phyloP scores from a whole-genome alignment of 2,113 vertebrate genomes.

The Mobula hypostoma region DNA sequence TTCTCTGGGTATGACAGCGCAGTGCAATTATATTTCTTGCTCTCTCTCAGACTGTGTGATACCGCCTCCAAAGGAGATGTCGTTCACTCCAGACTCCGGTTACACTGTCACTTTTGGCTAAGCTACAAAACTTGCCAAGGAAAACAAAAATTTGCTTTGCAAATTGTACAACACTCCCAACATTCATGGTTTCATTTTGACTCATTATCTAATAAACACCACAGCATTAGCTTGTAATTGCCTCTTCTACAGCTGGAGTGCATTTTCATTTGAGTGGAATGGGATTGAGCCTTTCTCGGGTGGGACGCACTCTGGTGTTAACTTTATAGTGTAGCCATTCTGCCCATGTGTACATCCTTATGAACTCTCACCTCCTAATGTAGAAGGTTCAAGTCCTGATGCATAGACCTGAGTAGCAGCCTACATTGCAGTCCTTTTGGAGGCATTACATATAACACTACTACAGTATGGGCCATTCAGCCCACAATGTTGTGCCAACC shows the following conservation, averaged over 20 bases:
- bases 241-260: background rate
- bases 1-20: background rate
- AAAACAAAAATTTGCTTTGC: background rate
- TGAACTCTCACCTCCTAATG: too few species aligned
- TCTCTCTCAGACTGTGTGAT: background rate
- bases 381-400: too few species aligned
- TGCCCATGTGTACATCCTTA: background rate
- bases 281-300: background rate
- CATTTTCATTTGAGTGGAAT: background rate
- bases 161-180: background rate
- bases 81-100: background rate
- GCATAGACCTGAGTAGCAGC: too few species aligned
- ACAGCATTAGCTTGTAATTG: background rate
- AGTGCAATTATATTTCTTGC: background rate
- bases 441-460: too few species aligned
- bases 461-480: too few species aligned
- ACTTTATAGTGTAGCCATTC: background rate
- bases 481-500: too few species aligned
- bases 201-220: background rate
- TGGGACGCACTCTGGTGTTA: background rate
- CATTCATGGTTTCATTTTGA: background rate
- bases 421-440: too few species aligned
- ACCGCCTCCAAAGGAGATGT: background rate
- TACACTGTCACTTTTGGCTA: background rate
- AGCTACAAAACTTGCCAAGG: background rate